Evolutionary conservation across 2,113 vertebrate species (phyloP).

Genomic region (Mesembrinibis cayennensis): DNA sequence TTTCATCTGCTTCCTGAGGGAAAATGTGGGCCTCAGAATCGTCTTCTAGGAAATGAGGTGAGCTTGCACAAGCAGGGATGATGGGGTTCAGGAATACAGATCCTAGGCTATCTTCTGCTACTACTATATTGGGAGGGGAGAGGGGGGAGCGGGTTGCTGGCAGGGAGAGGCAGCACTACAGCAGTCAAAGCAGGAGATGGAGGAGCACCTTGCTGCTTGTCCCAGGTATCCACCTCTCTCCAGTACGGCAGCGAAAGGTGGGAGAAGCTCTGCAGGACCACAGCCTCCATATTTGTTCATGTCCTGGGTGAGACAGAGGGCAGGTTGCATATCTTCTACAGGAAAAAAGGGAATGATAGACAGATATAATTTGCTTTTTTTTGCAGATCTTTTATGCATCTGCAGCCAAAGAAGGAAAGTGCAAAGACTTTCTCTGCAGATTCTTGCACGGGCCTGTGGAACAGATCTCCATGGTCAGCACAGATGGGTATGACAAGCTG

Average conservation of each 20-base stretch:
- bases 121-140: background rate
- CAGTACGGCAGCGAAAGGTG: background rate
- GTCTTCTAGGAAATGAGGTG: background rate
- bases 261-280: background rate
- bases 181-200: background rate
- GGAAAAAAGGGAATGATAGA: background rate
- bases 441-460: background rate
- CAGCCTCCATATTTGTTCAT: background rate
- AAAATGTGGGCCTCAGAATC: background rate
- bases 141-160: background rate
- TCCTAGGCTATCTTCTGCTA: background rate
- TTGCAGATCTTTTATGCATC: background rate
- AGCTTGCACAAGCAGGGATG: background rate
- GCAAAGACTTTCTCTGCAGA: background rate
- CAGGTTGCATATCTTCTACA: background rate
- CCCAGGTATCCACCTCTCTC: background rate
- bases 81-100: background rate
- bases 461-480: background rate
- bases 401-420: background rate
- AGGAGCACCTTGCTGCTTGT: background rate
- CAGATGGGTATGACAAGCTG: background rate
- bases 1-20: background rate
- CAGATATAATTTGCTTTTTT: background rate
- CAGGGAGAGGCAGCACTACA: too few species aligned
- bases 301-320: background rate